phyloP scores from a whole-genome alignment of 2,113 vertebrate species.

The Willisornis vidua region DNA sequence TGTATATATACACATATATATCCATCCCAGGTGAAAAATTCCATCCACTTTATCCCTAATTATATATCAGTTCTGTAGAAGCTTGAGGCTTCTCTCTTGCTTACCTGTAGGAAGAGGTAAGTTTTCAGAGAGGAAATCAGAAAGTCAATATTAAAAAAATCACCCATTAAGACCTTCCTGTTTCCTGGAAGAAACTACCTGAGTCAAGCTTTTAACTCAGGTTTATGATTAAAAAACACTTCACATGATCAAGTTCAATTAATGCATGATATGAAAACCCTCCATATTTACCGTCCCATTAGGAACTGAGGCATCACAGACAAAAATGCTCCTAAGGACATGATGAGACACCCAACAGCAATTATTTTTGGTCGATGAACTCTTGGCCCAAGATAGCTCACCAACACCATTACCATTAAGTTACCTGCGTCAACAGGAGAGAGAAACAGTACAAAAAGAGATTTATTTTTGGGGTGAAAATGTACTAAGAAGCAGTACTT shows the following conservation, averaged over 20 bases:
- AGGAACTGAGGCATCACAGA: constrained; percentile 69
- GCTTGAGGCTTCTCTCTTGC: not conserved
- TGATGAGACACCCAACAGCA: constrained; percentile 61
- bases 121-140: not conserved
- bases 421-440: constrained; percentile 55
- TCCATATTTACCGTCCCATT: constrained; percentile 71
- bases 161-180: not conserved
- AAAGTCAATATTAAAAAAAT: not conserved
- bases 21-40: not conserved
- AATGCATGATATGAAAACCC: not conserved
- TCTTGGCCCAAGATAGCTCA: constrained; percentile 70
- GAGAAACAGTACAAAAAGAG: not conserved
- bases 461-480: not conserved
- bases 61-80: not conserved
- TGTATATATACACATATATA: not conserved
- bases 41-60: not conserved
- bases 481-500: not conserved
- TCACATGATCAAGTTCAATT: not conserved
- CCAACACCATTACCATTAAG: constrained; percentile 67
- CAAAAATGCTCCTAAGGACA: constrained; percentile 62
- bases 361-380: constrained; percentile 72
- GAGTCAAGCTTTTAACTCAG: not conserved
- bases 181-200: not conserved
- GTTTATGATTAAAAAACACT: not conserved
- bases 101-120: not conserved